Evolutionary conservation across 2,113 vertebrate genomes (phyloP), one percentile per base, ranked within the genome.

Genomic region (Prochilodus magdalenae): DNA sequence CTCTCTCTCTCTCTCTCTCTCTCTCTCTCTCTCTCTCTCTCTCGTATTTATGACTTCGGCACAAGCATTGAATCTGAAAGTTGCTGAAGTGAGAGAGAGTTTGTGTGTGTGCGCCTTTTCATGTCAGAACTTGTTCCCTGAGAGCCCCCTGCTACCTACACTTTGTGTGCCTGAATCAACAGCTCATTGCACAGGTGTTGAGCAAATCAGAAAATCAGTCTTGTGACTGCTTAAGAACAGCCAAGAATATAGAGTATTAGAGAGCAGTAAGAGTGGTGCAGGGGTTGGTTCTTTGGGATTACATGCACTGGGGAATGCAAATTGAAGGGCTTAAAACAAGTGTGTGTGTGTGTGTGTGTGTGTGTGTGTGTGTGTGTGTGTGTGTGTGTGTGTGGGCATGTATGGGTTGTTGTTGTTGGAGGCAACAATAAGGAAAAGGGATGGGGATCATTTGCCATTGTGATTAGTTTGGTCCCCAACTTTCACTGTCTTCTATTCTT

Each of bases 371-470:
- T 3, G 7, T 36, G 36, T 36, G 36, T 36, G 36, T 36, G 36
- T 36, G 36, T 36, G 36, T 36, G 36, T 36, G 27, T 55, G 47
- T 36, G n/a, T 76, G 49, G 20, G 18, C 40, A 73, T 26, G 53
- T 26, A 10, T 1, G 62, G 4, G 57, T 30, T 0, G 14, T 44
- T 44, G 49, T 69, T 4, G n/a, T 70, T 63, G 22, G 33, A 73
- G 66, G 84, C n/a, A n/a, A n/a, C n/a, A n/a, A n/a, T n/a, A n/a
- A n/a, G 67, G 77, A 63, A 73, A 73, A 29, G 71, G 81, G 51
- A 83, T 74, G 59, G 66, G 82, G 81, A 87, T 89, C 88, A 88
- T 55, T 75, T 16, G 49, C 16, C 8, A 8, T 15, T 7, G 16
- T 1, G n/a, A 57, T 57, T 5, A 16, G 55, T 57, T 57, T 2